A percentile compares a stretch with the other conserved stretches of the same genome.
phyloP scores from a whole-genome alignment of 2,113 vertebrate genomes.

The Cromileptes altivelis region DNA sequence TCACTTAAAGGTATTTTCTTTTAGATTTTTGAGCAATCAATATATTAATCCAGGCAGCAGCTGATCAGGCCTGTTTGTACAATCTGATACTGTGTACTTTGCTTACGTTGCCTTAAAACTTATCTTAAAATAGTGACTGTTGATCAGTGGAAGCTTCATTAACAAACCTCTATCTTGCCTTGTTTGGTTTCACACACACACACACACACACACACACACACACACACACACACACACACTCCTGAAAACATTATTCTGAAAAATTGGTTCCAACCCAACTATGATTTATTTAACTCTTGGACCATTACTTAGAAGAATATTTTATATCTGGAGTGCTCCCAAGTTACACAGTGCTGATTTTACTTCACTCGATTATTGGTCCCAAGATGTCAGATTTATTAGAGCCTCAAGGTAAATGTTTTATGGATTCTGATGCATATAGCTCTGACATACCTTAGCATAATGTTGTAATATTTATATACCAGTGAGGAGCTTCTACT shows the following conservation, averaged over 20 bases:
- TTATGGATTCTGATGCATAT: neutral
- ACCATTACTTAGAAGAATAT: neutral
- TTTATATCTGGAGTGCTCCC: neutral
- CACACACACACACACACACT: no score
- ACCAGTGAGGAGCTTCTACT: neutral
- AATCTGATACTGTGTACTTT: neutral
- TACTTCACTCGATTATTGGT: neutral
- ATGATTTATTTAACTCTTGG: conserved; percentile 1
- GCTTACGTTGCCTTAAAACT: neutral
- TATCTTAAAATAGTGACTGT: neutral
- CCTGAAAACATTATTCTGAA: neutral
- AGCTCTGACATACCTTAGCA: neutral
- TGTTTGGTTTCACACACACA: neutral
- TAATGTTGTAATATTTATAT: neutral
- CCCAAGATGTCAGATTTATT: neutral
- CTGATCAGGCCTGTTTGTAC: neutral
- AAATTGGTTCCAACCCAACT: neutral
- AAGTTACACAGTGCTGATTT: neutral
- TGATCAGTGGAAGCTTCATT: neutral
- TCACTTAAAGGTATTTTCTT: neutral
- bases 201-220: no score
- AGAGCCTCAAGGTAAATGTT: neutral
- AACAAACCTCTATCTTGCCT: neutral
- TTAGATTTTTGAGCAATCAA: neutral
- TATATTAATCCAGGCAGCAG: neutral